phyloP scores from a whole-genome alignment of 2,797 vertebrate genomes.

The Lepilemur ruficaudatus region DNA sequence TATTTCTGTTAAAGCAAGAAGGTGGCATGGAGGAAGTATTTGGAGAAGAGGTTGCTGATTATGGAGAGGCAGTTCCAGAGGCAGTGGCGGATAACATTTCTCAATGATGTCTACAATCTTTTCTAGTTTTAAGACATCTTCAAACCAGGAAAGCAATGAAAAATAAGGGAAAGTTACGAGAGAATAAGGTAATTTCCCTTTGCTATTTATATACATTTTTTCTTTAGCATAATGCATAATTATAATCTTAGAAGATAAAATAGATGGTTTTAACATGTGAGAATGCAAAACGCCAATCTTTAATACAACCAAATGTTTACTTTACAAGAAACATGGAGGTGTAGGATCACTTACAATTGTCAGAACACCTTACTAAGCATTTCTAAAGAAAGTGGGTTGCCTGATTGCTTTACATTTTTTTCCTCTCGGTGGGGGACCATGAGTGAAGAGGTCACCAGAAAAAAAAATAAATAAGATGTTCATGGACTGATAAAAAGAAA shows the following conservation, averaged over 20 bases:
- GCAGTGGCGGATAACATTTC: background rate
- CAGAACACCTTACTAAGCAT: background rate
- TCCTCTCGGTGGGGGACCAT: background rate
- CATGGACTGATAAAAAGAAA: background rate
- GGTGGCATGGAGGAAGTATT: background rate
- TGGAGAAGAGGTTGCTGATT: background rate
- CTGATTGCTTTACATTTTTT: background rate
- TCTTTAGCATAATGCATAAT: background rate
- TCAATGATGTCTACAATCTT: background rate
- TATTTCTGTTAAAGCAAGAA: background rate
- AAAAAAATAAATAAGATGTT: background rate
- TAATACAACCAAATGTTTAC: background rate
- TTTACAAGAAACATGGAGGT: background rate
- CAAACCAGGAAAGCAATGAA: background rate
- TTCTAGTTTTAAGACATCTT: background rate
- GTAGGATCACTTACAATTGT: background rate
- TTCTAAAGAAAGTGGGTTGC: background rate
- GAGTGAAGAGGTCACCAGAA: background rate
- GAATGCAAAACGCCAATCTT: background rate
- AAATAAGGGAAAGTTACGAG: background rate
- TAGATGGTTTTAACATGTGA: background rate
- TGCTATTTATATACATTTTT: background rate
- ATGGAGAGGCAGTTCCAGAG: background rate
- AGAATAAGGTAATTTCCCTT: background rate
- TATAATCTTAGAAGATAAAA: background rate